These are phyloP conservation scores for Drosophila mimetica DNA, from an alignment of 2,888 invertebrate species.

Conservation along the genomic window DNA sequence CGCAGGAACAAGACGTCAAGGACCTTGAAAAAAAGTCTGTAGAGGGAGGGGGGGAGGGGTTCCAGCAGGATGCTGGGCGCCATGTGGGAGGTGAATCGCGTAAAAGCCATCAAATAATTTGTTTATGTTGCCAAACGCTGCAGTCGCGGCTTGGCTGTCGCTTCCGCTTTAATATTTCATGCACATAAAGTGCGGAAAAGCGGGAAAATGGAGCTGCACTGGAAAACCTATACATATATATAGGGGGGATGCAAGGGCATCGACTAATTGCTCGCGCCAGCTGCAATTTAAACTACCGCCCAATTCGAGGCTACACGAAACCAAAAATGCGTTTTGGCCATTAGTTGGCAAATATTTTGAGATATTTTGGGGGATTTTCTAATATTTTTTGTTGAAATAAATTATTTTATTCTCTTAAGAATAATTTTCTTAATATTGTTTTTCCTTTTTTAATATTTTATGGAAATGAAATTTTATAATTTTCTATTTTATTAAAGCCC, in stretches of 20 bases:
- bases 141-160: slow-evolving; percentile 29
- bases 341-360: no score
- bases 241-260: background rate
- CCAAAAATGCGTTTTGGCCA: background rate
- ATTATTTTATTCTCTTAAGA: no score
- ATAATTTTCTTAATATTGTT: no score
- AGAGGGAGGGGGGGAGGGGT: background rate
- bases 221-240: no score
- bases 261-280: background rate
- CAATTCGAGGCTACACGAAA: background rate
- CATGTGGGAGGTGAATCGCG: slow-evolving; percentile 22
- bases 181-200: slow-evolving; percentile 9
- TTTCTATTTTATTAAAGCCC: no score
- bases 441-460: no score
- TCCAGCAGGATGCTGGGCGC: background rate
- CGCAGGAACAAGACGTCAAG: slow-evolving; percentile 14
- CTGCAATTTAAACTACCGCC: background rate
- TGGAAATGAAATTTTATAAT: no score
- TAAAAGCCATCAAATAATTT: slow-evolving; percentile 75
- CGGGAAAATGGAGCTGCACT: background rate
- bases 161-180: slow-evolving; percentile 43
- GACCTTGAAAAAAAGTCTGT: background rate
- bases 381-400: no score
- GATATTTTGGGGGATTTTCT: no score
- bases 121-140: slow-evolving; percentile 71